phyloP scores from a whole-genome alignment of 2,797 vertebrate genomes.

The Lycodopsis pacificus region DNA sequence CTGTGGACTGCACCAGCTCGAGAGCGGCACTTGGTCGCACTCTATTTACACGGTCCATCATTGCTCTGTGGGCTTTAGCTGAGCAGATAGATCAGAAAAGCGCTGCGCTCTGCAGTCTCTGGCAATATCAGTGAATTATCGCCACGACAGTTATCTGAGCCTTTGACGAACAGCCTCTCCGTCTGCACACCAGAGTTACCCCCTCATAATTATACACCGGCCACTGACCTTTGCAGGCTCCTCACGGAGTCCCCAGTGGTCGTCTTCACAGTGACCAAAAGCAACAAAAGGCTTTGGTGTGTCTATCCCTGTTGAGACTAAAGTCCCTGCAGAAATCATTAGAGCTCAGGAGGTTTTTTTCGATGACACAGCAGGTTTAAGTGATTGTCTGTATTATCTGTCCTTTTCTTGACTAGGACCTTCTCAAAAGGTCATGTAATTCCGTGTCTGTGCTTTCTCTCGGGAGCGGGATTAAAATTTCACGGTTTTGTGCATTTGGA shows the following conservation, averaged over 20 bases:
- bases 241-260: slow-evolving; percentile 7
- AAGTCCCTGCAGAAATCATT: slow-evolving; percentile 38
- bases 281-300: slow-evolving; percentile 11
- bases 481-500: slow-evolving; percentile 47
- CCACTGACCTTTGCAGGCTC: slow-evolving; percentile 42
- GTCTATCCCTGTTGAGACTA: slow-evolving; percentile 33
- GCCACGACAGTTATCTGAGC: slow-evolving; percentile 34
- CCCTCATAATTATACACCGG: slow-evolving; percentile 18
- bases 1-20: slow-evolving; percentile 42
- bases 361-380: slow-evolving; percentile 36
- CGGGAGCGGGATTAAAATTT: slow-evolving; percentile 48
- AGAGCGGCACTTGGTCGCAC: slow-evolving; percentile 47
- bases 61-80: slow-evolving; percentile 40
- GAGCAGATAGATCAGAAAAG: slow-evolving; percentile 61
- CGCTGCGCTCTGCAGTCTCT: slow-evolving; percentile 49
- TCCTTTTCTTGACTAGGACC: slow-evolving; percentile 25
- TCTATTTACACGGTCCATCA: slow-evolving; percentile 61
- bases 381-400: slow-evolving; percentile 17
- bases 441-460: slow-evolving; percentile 48
- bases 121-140: slow-evolving; percentile 56
- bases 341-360: slow-evolving; percentile 21
- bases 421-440: slow-evolving; percentile 59
- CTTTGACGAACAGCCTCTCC: slow-evolving; percentile 37
- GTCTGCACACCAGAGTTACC: slow-evolving; percentile 30
- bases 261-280: slow-evolving; percentile 28